Evolutionary conservation across 2,113 vertebrate species (phyloP).

Genomic region (Petrocephalus microphthalmus): DNA sequence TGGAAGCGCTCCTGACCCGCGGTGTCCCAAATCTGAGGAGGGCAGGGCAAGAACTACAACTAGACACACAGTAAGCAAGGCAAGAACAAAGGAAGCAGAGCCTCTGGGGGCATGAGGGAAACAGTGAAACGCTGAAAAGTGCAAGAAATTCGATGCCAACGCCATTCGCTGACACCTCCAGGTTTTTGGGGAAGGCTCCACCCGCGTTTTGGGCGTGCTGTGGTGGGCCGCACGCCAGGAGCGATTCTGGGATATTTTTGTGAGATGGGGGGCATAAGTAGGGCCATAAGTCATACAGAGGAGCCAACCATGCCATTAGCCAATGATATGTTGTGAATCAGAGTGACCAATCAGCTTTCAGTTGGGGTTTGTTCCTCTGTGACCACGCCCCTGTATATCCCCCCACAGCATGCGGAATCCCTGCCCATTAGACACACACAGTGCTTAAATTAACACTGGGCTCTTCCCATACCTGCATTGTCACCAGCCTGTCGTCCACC

Average conservation of each 20-base stretch:
- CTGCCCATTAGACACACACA: background rate
- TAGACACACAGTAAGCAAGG: background rate
- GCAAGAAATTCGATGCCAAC: background rate
- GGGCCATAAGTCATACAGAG: background rate
- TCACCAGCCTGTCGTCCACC: conserved; percentile 95
- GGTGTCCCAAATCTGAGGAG: conserved; percentile 86
- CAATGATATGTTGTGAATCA: background rate
- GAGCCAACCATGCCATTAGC: background rate
- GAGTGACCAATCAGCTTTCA: background rate
- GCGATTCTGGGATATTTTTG: background rate
- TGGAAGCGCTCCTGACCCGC: conserved; percentile 92
- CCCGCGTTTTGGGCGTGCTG: background rate
- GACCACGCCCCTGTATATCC: background rate
- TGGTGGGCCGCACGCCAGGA: background rate
- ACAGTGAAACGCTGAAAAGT: background rate
- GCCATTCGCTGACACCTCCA: background rate
- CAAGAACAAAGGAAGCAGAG: background rate
- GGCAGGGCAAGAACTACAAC: background rate
- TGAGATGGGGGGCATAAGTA: background rate
- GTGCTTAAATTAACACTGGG: background rate
- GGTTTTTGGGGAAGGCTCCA: background rate
- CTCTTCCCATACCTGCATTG: conserved; percentile 80
- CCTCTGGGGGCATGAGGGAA: background rate
- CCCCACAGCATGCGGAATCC: background rate
- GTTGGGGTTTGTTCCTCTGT: background rate